Conservation (phyloP, 2,113 vertebrate species). For the Mormoops blainvillei region DNA sequence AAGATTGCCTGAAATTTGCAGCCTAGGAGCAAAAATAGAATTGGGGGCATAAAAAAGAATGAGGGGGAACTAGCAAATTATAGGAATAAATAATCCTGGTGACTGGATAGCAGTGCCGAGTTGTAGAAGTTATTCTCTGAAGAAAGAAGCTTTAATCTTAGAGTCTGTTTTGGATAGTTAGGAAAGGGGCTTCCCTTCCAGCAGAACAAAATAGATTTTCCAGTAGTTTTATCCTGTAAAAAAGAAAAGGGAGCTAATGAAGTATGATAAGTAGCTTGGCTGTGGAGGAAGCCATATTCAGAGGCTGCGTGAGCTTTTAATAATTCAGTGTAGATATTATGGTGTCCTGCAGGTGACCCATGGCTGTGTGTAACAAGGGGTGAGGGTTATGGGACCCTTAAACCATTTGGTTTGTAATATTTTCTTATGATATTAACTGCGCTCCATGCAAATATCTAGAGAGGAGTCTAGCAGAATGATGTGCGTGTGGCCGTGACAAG, state of each 20-base stretch:
- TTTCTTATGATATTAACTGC: background rate
- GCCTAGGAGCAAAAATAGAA: constrained; percentile 43
- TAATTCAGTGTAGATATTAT: background rate
- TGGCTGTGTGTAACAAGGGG: background rate
- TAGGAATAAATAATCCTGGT: background rate
- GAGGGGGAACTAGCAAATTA: background rate
- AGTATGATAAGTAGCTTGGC: constrained; percentile 3
- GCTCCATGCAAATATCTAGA: background rate
- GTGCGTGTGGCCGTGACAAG: background rate
- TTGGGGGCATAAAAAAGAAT: constrained; percentile 1
- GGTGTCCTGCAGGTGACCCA: too few relatives aligned
- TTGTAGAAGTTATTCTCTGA: background rate
- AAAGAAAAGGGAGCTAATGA: constrained; percentile 38
- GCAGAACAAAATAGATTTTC: constrained; percentile 30
- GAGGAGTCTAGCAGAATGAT: background rate
- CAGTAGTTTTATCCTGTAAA: constrained; percentile 17
- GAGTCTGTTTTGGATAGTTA: constrained; percentile 13
- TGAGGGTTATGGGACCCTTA: background rate
- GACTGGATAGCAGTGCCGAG: background rate
- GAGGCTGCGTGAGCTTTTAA: background rate
- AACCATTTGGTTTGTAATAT: background rate
- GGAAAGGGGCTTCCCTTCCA: background rate
- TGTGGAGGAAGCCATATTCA: background rate
- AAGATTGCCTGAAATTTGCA: constrained; percentile 45
- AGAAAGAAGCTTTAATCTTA: background rate